Base-by-base conservation (phyloP, 2,888 invertebrate genomes). In the Phyllotreta cruciferae region DNA sequence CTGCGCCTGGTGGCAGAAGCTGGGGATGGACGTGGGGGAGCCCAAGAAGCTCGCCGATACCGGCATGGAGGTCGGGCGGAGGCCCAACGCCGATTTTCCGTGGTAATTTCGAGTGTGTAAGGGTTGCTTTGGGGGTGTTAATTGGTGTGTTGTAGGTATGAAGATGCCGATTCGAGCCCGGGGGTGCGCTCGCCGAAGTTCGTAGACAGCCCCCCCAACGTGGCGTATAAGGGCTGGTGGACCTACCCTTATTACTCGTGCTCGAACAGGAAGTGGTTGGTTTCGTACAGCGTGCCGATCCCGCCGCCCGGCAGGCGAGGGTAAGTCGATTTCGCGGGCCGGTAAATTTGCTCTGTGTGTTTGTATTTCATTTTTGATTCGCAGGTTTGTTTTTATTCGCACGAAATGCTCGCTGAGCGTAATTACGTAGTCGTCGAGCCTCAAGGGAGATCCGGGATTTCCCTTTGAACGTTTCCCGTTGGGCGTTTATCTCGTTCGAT, bases 211-310 rank as follows among this genome's bases (percentile, higher is more conserved):
- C 86, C 87, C 10, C 84, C 85, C n/a, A 85, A 86, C 57, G 83
- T 85, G 63, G 85, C 87, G 64, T 85, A 85, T 66, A 84, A 87
- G 74, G 92, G 93, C 24, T 91, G 92, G 89, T 95, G 94, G 94
- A 94, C 94, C 11, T 89, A 87, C 74, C 94, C 95, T 0, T 95
- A 94, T 79, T 94, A 90, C 80, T 92, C 92, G 70, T 95, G 95
- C 81, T 86, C 86, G 64, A 85, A 87, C 35, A 86, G 87, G 70
- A 86, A 88, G 66, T 95, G 95, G 95, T 84, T 94, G 71, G 84
- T 94, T 53, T 93, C 94, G 2, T 95, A 94, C 80, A 93, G 92
- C 68, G 90, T 93, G 14, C 86, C 86, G 9, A 84, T 88, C 70
- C 85, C 85, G 57, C 83, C 85, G 37, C 81, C 80, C 47, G 84